These are phyloP conservation scores for Globodera rostochiensis DNA, from an alignment of 1,140 invertebrate genomes.

Conservation along the genomic window DNA sequence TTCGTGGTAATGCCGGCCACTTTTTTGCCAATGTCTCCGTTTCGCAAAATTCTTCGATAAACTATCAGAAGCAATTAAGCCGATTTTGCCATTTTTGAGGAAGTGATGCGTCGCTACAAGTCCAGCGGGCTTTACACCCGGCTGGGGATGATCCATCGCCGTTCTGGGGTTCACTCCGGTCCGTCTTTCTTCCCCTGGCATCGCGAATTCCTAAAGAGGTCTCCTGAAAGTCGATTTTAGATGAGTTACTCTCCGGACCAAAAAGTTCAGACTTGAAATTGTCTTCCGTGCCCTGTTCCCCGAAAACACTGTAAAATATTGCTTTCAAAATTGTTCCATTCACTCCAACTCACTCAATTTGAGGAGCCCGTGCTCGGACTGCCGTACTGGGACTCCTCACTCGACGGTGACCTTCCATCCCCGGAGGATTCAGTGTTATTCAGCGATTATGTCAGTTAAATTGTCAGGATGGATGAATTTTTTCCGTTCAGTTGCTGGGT, in stretches of 20 bases:
- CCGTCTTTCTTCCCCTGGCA: conserved; percentile 63
- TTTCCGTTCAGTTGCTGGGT: conserved; percentile 55
- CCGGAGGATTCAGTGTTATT: conserved; percentile 66
- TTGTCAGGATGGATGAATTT: neutral
- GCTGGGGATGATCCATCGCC: conserved; percentile 47
- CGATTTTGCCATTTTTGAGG: conserved; percentile 16
- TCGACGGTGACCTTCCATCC: conserved; percentile 65
- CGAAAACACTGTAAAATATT: conserved; percentile 31
- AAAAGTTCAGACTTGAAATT: conserved; percentile 33
- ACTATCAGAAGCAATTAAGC: no score
- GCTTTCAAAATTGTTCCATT: neutral
- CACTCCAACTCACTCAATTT: neutral
- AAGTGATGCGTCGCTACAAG: conserved; percentile 48
- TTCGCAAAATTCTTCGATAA: no score
- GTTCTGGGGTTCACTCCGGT: conserved; percentile 58
- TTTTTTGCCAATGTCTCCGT: no score
- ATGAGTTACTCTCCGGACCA: no score
- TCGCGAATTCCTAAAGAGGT: conserved; percentile 56
- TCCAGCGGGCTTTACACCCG: conserved; percentile 55
- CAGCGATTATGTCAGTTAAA: conserved; percentile 33
- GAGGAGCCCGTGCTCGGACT: conserved; percentile 58
- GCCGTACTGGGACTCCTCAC: conserved; percentile 67
- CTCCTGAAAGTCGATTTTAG: neutral
- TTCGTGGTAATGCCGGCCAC: conserved; percentile 46
- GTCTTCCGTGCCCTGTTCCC: conserved; percentile 46